Evolutionary conservation across 2,797 vertebrate genomes (phyloP).

Genomic region (Arctocebus calabarensis): DNA sequence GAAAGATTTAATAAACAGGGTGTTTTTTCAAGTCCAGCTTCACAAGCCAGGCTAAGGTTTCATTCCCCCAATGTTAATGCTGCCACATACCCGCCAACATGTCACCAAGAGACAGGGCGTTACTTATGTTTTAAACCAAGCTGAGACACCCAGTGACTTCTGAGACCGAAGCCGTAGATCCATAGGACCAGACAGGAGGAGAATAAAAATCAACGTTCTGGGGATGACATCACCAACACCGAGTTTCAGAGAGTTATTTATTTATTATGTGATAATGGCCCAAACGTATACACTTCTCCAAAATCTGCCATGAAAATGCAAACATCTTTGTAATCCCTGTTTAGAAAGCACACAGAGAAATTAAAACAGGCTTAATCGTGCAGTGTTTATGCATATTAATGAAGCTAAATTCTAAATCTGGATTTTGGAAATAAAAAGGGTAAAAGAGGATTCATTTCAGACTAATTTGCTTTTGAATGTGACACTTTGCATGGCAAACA

Average conservation of each 20-base stretch:
- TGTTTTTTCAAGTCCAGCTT: conserved; percentile 77
- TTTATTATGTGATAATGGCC: conserved; percentile 85
- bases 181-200: conserved; percentile 55
- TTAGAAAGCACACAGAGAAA: conserved; percentile 89
- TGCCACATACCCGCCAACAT: conserved; percentile 35
- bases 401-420: conserved; percentile 87
- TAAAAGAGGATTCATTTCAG: conserved; percentile 88
- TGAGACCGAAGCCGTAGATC: conserved; percentile 12
- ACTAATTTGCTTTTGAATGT: conserved; percentile 87
- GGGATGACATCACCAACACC: conserved; percentile 65
- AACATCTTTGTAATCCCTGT: conserved; percentile 88
- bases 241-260: conserved; percentile 79
- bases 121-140: not conserved
- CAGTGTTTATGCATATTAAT: conserved; percentile 89
- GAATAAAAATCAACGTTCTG: conserved; percentile 73
- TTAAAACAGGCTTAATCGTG: conserved; percentile 89
- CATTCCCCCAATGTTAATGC: not conserved
- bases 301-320: conserved; percentile 87
- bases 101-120: conserved; percentile 45
- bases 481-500: conserved; percentile 85
- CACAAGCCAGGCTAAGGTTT: conserved; percentile 59
- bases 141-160: conserved; percentile 64
- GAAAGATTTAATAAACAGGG: conserved; percentile 34
- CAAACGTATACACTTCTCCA: conserved; percentile 85
- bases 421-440: conserved; percentile 85